These are phyloP conservation scores for Trichopoda pennipes DNA, from an alignment of 2,888 invertebrate species.

Conservation along the genomic window DNA sequence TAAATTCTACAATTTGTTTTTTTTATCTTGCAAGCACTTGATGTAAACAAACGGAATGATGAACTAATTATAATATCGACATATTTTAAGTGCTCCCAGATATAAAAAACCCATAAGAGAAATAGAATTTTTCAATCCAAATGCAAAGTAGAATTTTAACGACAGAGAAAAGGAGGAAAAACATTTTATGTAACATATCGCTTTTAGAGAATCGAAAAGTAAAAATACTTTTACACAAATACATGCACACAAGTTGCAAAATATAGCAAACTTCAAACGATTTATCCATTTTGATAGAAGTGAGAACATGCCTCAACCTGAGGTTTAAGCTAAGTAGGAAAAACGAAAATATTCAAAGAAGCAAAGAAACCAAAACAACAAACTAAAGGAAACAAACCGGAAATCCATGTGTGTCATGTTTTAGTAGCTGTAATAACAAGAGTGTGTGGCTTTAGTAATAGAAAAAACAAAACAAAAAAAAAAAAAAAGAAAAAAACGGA, in stretches of 20 bases:
- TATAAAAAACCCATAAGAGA: conserved; percentile 7
- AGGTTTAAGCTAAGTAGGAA: conserved; percentile 50
- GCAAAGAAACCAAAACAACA: conserved; percentile 29
- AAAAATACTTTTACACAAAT: conserved; percentile 14
- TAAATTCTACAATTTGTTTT: neutral
- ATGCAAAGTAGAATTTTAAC: conserved; percentile 8
- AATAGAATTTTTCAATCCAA: conserved; percentile 31
- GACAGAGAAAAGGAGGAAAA: neutral
- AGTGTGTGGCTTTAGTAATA: conserved; percentile 34
- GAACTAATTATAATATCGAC: conserved; percentile 26
- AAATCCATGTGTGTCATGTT: conserved; percentile 10
- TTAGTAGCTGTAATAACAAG: conserved; percentile 24
- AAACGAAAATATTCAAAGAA: conserved; percentile 21
- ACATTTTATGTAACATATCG: conserved; percentile 48
- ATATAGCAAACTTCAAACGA: conserved; percentile 20
- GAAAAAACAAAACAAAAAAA: too few species aligned
- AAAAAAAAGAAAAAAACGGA: too few species aligned
- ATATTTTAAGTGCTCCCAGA: conserved; percentile 5
- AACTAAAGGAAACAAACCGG: conserved; percentile 1
- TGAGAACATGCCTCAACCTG: conserved; percentile 55
- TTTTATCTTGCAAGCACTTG: neutral
- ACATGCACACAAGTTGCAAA: conserved; percentile 30
- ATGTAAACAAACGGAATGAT: conserved; percentile 34
- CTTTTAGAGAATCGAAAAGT: neutral
- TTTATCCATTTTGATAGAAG: conserved; percentile 34